Evolutionary conservation across 2,113 vertebrate species (phyloP).

Genomic region (Ariopsis seemanni): DNA sequence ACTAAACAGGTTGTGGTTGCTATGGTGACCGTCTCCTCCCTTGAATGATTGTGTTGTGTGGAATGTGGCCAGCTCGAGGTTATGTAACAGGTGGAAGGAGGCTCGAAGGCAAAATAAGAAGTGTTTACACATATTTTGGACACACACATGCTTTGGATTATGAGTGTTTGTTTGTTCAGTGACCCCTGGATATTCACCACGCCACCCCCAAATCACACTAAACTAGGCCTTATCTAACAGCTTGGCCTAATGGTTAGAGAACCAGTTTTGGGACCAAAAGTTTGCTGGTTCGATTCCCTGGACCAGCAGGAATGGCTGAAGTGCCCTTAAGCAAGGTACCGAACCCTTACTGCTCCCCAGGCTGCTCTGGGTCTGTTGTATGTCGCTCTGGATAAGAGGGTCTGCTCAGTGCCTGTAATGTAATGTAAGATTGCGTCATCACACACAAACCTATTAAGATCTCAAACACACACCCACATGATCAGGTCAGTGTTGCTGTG

Average conservation of each 20-base stretch:
- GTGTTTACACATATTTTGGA: too few relatives aligned
- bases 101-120: conserved; percentile 13
- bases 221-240: conserved; percentile 65
- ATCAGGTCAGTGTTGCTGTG: not conserved
- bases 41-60: conserved; percentile 70
- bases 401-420: too few relatives aligned
- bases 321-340: too few relatives aligned
- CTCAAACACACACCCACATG: not conserved
- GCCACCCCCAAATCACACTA: conserved; percentile 22
- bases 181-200: not conserved
- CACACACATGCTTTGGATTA: not conserved
- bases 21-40: conserved; percentile 66
- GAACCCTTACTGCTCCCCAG: too few relatives aligned
- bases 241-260: too few relatives aligned
- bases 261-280: too few relatives aligned
- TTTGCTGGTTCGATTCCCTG: too few relatives aligned
- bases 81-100: conserved; percentile 71
- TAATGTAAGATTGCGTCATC: conserved; percentile 48
- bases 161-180: not conserved
- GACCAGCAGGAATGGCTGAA: too few relatives aligned
- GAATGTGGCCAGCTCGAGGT: conserved; percentile 73
- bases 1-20: conserved; percentile 57
- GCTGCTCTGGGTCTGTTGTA: too few relatives aligned
- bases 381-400: too few relatives aligned
- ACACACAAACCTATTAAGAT: conserved; percentile 32